These are phyloP conservation scores for Dryobotodes eremita DNA, from an alignment of 2,888 invertebrate genomes.

Conservation along the genomic window DNA sequence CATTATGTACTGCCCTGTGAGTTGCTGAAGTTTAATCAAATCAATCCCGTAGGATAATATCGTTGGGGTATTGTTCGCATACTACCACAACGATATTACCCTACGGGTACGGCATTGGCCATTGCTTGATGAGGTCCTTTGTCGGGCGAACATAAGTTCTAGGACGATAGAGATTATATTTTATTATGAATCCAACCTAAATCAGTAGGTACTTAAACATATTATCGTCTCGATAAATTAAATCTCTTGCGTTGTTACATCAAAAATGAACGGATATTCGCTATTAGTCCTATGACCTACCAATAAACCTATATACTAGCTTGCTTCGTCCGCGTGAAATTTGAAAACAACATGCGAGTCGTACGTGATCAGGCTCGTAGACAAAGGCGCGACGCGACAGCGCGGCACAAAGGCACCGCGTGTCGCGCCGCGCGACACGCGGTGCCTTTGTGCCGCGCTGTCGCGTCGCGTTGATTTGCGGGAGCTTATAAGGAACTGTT, in stretches of 20 bases:
- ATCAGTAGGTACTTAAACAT: neutral
- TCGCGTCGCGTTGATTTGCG: too few relatives aligned
- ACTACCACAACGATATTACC: neutral
- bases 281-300: neutral
- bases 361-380: too few relatives aligned
- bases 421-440: too few relatives aligned
- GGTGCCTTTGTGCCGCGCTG: too few relatives aligned
- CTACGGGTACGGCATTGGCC: neutral
- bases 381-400: too few relatives aligned
- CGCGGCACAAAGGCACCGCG: too few relatives aligned
- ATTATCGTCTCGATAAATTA: neutral
- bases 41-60: too few relatives aligned
- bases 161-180: neutral
- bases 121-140: neutral
- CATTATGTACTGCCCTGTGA: neutral
- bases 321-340: neutral
- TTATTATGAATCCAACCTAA: neutral
- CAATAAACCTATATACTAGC: neutral
- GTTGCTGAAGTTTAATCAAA: neutral
- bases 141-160: neutral
- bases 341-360: neutral
- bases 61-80: too few relatives aligned
- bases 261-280: neutral
- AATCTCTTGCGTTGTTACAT: neutral
- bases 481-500: too few relatives aligned